phyloP scores from a whole-genome alignment of 2,113 vertebrate species.

The Erythrolamprus reginae region DNA sequence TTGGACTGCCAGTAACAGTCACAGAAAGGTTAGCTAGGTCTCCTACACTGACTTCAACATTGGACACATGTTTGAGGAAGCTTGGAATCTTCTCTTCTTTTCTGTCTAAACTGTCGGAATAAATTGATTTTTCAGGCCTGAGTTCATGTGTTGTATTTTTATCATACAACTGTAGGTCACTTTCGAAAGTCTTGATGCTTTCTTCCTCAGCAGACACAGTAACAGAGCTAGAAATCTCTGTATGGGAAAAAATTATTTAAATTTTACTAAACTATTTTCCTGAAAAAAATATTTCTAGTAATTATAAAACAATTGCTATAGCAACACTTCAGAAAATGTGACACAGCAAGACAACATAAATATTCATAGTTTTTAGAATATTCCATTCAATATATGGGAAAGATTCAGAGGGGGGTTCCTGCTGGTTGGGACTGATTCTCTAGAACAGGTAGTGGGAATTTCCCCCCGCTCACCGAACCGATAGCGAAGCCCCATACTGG shows the following conservation, averaged over 20 bases:
- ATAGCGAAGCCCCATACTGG: too few relatives aligned
- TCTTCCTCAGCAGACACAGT: constrained; percentile 79
- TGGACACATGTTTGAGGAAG: constrained; percentile 76
- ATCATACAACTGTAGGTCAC: constrained; percentile 73
- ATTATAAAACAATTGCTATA: constrained; percentile 18
- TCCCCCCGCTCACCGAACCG: too few relatives aligned
- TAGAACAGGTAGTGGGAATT: too few relatives aligned
- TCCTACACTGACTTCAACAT: constrained; percentile 70
- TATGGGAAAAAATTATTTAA: constrained; percentile 70
- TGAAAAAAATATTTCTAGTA: constrained; percentile 22
- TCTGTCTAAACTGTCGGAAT: constrained; percentile 73
- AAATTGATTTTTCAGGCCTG: constrained; percentile 80
- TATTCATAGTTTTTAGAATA: background rate
- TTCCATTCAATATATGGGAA: constrained; percentile 22
- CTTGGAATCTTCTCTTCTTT: constrained; percentile 75
- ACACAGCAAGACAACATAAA: constrained; percentile 3
- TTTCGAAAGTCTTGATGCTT: constrained; percentile 78
- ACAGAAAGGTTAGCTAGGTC: constrained; percentile 81
- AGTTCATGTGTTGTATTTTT: constrained; percentile 89
- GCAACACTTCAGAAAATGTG: background rate
- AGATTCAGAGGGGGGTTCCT: background rate
- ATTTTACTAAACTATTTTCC: constrained; percentile 58
- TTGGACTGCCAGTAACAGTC: constrained; percentile 75
- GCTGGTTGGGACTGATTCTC: too few relatives aligned
- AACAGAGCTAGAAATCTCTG: constrained; percentile 85